A percentile compares a stretch with the other conserved stretches of the same genome.
Evolutionary conservation across 2,113 vertebrate species (phyloP).

Genomic region (Theropithecus gelada): DNA sequence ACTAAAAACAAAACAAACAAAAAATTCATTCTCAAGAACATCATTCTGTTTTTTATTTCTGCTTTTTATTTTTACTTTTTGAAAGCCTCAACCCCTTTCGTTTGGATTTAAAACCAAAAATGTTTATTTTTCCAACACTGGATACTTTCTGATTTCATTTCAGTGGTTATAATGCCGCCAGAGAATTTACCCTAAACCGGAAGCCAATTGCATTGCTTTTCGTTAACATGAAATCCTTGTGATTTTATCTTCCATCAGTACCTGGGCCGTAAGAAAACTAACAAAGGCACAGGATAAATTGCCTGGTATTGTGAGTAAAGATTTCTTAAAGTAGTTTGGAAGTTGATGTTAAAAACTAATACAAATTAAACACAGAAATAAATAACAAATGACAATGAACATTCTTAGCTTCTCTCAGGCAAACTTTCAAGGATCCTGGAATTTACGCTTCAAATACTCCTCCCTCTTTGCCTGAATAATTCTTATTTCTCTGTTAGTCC

Average conservation of each 20-base stretch:
- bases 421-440: neutral
- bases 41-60: neutral
- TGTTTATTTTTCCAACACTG: neutral
- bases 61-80: neutral
- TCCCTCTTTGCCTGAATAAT: neutral
- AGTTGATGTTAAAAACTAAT: neutral
- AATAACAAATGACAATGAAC: neutral
- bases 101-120: neutral
- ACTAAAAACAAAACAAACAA: neutral
- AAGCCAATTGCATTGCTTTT: neutral
- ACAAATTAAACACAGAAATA: neutral
- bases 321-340: neutral
- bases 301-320: neutral
- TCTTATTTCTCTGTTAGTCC: neutral
- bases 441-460: neutral
- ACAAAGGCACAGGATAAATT: neutral
- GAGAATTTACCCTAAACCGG: neutral
- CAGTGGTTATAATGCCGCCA: neutral
- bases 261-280: neutral
- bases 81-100: neutral
- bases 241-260: neutral
- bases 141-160: neutral
- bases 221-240: neutral
- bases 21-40: neutral
- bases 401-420: neutral